Conservation (phyloP, 1,140 invertebrate genomes). For the Agrilus planipennis region DNA sequence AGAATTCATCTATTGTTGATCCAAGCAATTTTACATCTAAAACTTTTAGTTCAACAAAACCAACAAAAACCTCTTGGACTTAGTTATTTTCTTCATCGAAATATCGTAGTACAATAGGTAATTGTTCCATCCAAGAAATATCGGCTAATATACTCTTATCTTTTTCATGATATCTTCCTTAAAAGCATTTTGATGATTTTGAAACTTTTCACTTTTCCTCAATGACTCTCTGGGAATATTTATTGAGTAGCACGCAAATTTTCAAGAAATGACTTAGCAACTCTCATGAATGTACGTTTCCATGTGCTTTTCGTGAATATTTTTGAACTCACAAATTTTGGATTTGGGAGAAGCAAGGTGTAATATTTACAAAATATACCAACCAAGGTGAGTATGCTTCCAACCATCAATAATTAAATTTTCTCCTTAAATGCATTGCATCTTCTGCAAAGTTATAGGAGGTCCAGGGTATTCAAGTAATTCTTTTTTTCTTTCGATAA, state of each 20-base stretch:
- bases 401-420: no score
- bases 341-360: background rate
- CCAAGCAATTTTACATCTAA: background rate
- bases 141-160: background rate
- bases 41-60: slow-evolving; percentile 4
- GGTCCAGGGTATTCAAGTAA: background rate
- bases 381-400: slow-evolving; percentile 2
- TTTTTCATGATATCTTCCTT: background rate
- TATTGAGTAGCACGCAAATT: background rate
- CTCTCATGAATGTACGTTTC: background rate
- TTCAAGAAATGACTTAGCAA: slow-evolving; percentile 1
- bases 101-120: slow-evolving; percentile 1
- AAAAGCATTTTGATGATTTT: background rate
- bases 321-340: background rate
- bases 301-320: background rate
- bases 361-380: slow-evolving; percentile 4
- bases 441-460: no score
- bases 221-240: background rate
- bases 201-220: background rate
- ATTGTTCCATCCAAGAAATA: slow-evolving; percentile 5
- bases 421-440: no score
- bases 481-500: background rate
- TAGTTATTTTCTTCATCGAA: slow-evolving; percentile 1
- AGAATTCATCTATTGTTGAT: background rate
- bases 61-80: background rate